Percentiles rank a stretch among this genome's conserved stretches.
phyloP scores from a whole-genome alignment of 2,113 vertebrate species.

The Hystrix brachyura region DNA sequence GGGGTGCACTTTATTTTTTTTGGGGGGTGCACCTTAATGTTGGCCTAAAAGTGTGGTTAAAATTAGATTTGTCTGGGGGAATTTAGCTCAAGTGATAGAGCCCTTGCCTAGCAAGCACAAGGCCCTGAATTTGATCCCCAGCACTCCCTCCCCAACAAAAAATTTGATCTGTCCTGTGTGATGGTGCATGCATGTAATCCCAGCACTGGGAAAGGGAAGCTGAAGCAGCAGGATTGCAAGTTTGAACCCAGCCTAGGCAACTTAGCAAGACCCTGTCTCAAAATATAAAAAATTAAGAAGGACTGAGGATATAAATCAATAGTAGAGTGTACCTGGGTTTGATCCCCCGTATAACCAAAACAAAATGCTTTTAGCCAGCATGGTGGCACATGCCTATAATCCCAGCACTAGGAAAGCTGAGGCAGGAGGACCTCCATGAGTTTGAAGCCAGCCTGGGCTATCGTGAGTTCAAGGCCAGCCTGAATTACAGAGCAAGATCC shows the following conservation, averaged over 20 bases:
- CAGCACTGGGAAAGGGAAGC: not conserved
- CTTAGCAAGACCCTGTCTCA: not conserved
- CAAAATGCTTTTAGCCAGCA: not conserved
- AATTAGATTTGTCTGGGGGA: not conserved
- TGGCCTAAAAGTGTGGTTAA: not conserved
- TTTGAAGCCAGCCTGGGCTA: too few species aligned
- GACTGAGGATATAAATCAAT: not conserved
- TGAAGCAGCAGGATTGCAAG: not conserved
- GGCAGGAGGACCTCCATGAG: too few species aligned
- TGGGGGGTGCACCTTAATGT: not conserved
- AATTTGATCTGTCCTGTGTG: not conserved
- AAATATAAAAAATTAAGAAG: not conserved
- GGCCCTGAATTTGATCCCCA: too few species aligned
- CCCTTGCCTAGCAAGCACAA: not conserved
- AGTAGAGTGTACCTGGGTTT: not conserved
- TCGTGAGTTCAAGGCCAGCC: too few species aligned
- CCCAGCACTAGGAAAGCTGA: too few species aligned
- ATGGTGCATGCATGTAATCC: not conserved
- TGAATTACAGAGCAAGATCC: too few species aligned
- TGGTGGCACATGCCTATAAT: too few species aligned
- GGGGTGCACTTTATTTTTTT: not conserved
- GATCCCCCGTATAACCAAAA: not conserved
- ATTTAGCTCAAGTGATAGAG: too few species aligned
- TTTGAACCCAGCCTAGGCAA: not conserved
- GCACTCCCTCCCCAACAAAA: too few species aligned